Evolutionary conservation across 2,797 vertebrate species (phyloP).

Genomic region (Amphiprion clarkii): DNA sequence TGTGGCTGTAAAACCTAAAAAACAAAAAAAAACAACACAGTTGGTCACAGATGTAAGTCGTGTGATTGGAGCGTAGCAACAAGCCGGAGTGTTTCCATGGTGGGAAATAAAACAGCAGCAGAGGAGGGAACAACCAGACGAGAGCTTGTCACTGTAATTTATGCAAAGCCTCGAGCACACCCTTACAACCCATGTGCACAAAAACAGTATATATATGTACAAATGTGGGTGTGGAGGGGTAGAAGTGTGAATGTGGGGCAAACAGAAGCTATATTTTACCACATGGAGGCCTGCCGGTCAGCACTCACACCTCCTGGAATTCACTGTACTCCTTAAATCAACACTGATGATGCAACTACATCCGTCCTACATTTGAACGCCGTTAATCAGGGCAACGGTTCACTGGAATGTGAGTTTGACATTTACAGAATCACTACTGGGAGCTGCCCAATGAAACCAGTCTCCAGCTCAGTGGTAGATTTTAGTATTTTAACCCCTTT

Average conservation of each 20-base stretch:
- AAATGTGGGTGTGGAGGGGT: too few species aligned
- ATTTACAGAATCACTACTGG: not conserved
- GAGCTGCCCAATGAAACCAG: slow-evolving; percentile 8
- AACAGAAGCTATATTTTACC: too few species aligned
- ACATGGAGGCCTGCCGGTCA: too few species aligned
- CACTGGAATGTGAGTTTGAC: too few species aligned
- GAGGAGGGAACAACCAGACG: slow-evolving; percentile 37
- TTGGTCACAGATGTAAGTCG: slow-evolving; percentile 52
- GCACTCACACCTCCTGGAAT: too few species aligned
- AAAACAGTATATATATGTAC: slow-evolving; percentile 12
- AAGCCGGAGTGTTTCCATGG: slow-evolving; percentile 61
- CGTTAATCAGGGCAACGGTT: not conserved
- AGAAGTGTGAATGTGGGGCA: too few species aligned
- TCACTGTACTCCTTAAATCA: too few species aligned
- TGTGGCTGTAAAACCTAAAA: slow-evolving; percentile 15
- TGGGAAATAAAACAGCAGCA: slow-evolving; percentile 25
- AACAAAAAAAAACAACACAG: slow-evolving; percentile 12
- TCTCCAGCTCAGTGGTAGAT: not conserved
- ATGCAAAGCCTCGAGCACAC: slow-evolving; percentile 64
- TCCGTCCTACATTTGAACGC: not conserved
- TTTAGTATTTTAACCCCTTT: too few species aligned
- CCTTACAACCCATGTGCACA: slow-evolving; percentile 1
- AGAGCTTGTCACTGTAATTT: slow-evolving; percentile 64
- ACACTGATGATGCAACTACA: slow-evolving; percentile 2
- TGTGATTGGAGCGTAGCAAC: slow-evolving; percentile 38